Percentiles rank a stretch among this genome's conserved stretches.
Conservation (phyloP, 2,797 vertebrate species). For the Phalanger gymnotis region DNA sequence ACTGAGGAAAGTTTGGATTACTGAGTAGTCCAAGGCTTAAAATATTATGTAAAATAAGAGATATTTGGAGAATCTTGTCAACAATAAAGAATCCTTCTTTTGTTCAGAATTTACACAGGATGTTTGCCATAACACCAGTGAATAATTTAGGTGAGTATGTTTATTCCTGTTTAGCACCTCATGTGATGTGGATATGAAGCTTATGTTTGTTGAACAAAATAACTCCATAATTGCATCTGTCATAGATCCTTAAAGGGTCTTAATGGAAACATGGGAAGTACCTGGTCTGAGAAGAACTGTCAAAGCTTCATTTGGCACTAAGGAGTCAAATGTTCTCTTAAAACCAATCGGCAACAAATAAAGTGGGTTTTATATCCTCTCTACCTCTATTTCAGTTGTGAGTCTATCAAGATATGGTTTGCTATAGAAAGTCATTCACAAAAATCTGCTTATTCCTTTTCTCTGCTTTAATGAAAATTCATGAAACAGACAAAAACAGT, state of each 20-base stretch:
- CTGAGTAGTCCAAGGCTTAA: not conserved
- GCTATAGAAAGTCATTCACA: not conserved
- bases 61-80: not conserved
- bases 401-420: not conserved
- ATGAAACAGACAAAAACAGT: slow-evolving; percentile 3
- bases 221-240: not conserved
- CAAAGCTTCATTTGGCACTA: not conserved
- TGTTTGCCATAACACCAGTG: not conserved
- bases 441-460: not conserved
- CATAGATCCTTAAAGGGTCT: not conserved
- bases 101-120: not conserved
- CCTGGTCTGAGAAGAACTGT: not conserved
- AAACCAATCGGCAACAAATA: not conserved
- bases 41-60: not conserved
- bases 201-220: not conserved
- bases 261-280: not conserved
- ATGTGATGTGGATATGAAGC: not conserved
- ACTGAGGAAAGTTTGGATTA: not conserved
- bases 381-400: not conserved
- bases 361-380: not conserved
- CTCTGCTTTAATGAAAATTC: not conserved
- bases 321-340: not conserved
- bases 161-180: not conserved
- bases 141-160: not conserved
- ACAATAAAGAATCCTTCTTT: not conserved